Percentiles rank a stretch among this genome's conserved stretches.
These are phyloP conservation scores for Bufo gargarizans DNA, from an alignment of 2,113 vertebrate species.

Conservation along the genomic window DNA sequence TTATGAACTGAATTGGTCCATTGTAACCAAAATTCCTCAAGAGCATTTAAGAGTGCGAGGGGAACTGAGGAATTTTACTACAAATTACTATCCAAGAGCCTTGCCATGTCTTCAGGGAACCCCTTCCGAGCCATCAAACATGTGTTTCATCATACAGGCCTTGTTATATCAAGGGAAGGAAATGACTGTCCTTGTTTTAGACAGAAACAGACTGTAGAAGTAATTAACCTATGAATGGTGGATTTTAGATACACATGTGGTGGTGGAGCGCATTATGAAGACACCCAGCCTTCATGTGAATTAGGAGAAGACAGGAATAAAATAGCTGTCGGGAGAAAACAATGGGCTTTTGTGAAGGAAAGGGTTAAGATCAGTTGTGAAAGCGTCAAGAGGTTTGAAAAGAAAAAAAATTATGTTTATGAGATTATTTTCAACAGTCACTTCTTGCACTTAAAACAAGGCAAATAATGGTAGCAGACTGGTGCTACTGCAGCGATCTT, in stretches of 20 bases:
- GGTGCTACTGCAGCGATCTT: not conserved
- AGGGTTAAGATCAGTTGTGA: not conserved
- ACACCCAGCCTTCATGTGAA: not conserved
- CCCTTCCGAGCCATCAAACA: conserved; percentile 15
- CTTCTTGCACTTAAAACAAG: not conserved
- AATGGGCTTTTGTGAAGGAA: not conserved
- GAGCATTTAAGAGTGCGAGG: conserved; percentile 29
- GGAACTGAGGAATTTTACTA: conserved; percentile 51
- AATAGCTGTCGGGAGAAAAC: not conserved
- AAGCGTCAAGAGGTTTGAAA: not conserved
- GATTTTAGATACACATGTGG: not conserved
- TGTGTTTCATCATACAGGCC: conserved; percentile 35
- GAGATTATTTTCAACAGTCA: not conserved
- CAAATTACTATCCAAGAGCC: not conserved
- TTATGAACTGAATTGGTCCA: conserved; percentile 54
- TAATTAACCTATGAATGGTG: conserved; percentile 18
- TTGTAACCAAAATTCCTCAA: conserved; percentile 52
- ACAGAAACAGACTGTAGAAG: conserved; percentile 7
- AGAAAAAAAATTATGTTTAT: not conserved
- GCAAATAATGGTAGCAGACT: not conserved
- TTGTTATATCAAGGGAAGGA: conserved; percentile 1
- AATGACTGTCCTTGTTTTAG: conserved; percentile 20
- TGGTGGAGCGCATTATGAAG: not conserved
- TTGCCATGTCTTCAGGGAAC: conserved; percentile 19
- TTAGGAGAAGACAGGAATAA: not conserved